Base-by-base conservation (phyloP, 37 sponge, comb jelly and placozoan species). In the Chondrosia reniformis region DNA sequence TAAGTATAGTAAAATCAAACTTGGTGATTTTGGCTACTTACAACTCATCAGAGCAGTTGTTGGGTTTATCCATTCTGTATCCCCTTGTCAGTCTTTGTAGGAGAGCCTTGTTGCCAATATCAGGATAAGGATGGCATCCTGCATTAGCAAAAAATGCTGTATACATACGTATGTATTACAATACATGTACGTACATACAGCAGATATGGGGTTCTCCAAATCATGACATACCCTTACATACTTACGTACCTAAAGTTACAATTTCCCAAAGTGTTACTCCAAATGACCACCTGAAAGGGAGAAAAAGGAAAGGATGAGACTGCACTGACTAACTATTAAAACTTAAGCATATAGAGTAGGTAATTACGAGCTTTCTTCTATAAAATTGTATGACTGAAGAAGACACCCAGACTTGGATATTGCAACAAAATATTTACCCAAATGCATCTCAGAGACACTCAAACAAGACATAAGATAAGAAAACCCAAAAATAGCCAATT, bases 191-290 rank as follows among this genome's bases (percentile, higher is more conserved):
- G 61, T 59, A 59, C 61, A 59, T 30, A 59, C 61, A 59, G 67
- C 36, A 31, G 9, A 66, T 66, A 66, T 22, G 27, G 21, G 17
- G 27, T 8, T 37, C 67, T 37, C 39, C 32, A n/a, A n/a, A n/a
- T n/a, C n/a, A n/a, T n/a, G n/a, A n/a, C n/a, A n/a, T n/a, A n/a
- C n/a, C 46, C 3, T 41, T 33, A 79, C 41, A 45, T 22, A 43
- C 40, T 15, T 0, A 44, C 77, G 24, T 55, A 90, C 91, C 86
- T 55, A 90, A 32, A 5, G 91, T 90, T 46, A 79, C 80, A 31
- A 90, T 85, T 56, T 90, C 91, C 91, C 91, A 90, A 21, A 90
- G 83, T 1, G 67, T 52, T 13, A 90, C 56, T 17, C 91, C 91
- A 79, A 67, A 90, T 1, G 91, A 78, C 91, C 91, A 90, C 72